Conservation (phyloP, 92 coral and sea anemone genomes). For the Epizoanthus illoricatus region DNA sequence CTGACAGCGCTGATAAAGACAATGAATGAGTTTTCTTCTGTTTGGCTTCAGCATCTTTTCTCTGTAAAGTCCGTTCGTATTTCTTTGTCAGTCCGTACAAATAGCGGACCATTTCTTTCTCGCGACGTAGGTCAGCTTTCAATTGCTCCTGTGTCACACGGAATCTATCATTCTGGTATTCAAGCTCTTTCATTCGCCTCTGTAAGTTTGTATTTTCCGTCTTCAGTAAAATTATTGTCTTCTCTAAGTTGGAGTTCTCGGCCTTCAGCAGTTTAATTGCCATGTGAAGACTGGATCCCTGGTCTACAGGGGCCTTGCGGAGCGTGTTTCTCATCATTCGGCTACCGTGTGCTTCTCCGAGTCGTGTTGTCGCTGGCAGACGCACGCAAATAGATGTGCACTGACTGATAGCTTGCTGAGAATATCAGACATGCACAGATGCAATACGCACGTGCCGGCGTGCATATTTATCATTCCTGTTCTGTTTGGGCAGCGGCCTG, state of each 20-base stretch:
- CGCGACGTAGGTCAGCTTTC: conserved; percentile 78
- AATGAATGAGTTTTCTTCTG: conserved; percentile 44
- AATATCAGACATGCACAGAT: conserved; percentile 20
- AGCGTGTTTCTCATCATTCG: conserved; percentile 69
- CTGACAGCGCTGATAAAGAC: conserved; percentile 30
- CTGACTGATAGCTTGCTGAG: not conserved
- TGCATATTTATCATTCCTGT: conserved; percentile 22
- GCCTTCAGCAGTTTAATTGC: conserved; percentile 87
- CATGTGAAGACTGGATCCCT: conserved; percentile 88
- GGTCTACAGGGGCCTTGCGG: conserved; percentile 69
- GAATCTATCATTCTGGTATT: conserved; percentile 84
- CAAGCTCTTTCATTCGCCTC: conserved; percentile 80
- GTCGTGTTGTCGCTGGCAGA: conserved; percentile 20
- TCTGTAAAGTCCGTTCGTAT: conserved; percentile 87
- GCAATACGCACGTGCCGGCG: conserved; percentile 27
- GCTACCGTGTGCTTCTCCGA: conserved; percentile 1
- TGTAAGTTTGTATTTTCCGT: conserved; percentile 85
- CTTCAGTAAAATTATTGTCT: conserved; percentile 79
- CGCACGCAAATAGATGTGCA: conserved; percentile 9
- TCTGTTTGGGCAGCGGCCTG: conserved; percentile 6
- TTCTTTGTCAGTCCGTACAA: conserved; percentile 78
- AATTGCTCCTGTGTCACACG: conserved; percentile 87
- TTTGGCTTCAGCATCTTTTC: conserved; percentile 82
- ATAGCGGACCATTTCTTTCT: conserved; percentile 85
- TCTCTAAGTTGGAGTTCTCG: conserved; percentile 87